Evolutionary conservation across 2,797 vertebrate genomes (phyloP), one percentile per base, ranked within the genome.

Genomic region (Gobio occitaniae): DNA sequence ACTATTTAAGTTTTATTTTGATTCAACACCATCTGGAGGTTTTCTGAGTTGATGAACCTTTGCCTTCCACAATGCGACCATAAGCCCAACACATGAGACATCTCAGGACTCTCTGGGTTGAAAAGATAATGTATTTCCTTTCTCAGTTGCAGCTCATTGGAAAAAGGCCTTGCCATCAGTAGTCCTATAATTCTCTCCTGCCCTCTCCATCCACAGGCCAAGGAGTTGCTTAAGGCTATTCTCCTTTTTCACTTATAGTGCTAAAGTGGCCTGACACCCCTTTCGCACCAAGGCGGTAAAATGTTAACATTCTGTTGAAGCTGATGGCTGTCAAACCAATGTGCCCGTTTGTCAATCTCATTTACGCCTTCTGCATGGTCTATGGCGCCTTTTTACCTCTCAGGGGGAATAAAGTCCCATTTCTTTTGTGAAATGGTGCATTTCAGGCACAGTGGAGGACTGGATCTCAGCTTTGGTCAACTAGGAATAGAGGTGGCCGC

Each of bases 301-400:
- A 89, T 80, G 78, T 77, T 78, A 82, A 75, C 68, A 83, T 74
- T 78, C 82, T 76, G 48, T 47, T 48, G 13, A 36, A 81, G 69
- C 63, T 68, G 70, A 84, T 59, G 66, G 90, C 86, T 89, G 87
- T 88, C 91, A 91, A 72, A 89, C 78, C 81, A 86, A 87, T 85
- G 71, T 84, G 71, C 52, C 84, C 25, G 21, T 90, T 90, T 90
- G 84, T 90, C 86, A 88, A 85, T 83, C 83, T 76, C 59, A 56
- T 16, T 56, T 48, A 54, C 68, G 36, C 69, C 79, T 63, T 63
- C 84, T 44, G 76, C 59, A 77, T 75, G 3, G 15, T 44, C 70
- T 13, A 38, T 66, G 36, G 6, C 2, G 2, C 44, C 54, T 82
- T 61, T 78, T 29, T 48, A 54, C 52, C 56, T 59, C 82, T 87